Evolutionary conservation across 2,113 vertebrate genomes (phyloP), one percentile per base, ranked within the genome.

Genomic region (Condylura cristata): DNA sequence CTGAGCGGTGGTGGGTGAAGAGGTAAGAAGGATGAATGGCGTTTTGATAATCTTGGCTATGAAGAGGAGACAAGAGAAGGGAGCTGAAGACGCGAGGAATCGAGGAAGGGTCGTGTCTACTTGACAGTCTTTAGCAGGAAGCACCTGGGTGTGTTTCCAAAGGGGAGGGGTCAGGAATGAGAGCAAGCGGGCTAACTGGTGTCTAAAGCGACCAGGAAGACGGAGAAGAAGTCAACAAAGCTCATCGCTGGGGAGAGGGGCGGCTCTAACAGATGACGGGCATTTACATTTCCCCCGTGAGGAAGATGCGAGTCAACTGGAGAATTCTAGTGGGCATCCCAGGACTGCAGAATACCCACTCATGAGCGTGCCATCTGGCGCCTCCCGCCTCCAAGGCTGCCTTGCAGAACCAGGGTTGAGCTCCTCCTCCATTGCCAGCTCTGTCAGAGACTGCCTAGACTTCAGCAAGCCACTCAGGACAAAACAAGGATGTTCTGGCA

Each of bases 231-330:
- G 11, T 8, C 24, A 11, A 12, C 26, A 10, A 61, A 13, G 46
- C 61, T 58, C 13, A 56, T 30, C 5, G 6, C 26, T 10, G 26
- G 28, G 22, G 44, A 66, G 11, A 34, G 28, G 11, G 41, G 18
- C 37, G 70, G 30, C 34, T 48, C 32, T 5, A 17, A 22, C 24
- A 30, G 53, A 53, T 51, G 48, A 51, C 3, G 48, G 4, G 2
- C 1, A 10, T 12, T 17, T 5, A n/a, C 16, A 39, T 34, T 41
- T 28, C 68, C 48, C 75, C 24, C 0, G 0, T 28, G 0, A 0
- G 24, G 63, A 86, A 66, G 61, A 44, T 2, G 1, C 0, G 11
- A 9, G 8, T n/a, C 58, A 22, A 48, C 37, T 2, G 8, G 48
- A 26, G 61, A 30, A 34, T 44, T 34, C 44, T 1, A 0, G 58